phyloP scores from a whole-genome alignment of 2,888 invertebrate species.

The Cantharis rustica region DNA sequence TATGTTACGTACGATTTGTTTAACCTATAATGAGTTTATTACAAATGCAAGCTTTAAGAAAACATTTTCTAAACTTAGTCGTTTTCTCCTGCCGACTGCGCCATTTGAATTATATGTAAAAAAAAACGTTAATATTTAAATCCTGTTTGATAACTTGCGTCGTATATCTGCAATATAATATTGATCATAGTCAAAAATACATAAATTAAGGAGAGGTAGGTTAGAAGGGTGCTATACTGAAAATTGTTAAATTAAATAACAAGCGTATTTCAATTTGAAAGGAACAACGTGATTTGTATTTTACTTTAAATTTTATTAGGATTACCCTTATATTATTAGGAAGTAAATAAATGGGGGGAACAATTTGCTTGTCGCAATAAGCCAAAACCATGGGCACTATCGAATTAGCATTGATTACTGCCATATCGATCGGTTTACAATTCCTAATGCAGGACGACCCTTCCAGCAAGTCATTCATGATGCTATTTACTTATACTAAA shows the following conservation, averaged over 20 bases:
- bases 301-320: conserved; percentile 33
- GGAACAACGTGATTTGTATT: conserved; percentile 13
- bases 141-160: background rate
- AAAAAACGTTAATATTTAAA: background rate
- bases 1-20: background rate
- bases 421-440: conserved; percentile 37
- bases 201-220: background rate
- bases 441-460: conserved; percentile 21
- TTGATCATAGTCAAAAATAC: background rate
- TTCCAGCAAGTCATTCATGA: conserved; percentile 23
- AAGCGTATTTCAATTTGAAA: background rate
- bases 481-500: conserved; percentile 23
- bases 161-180: background rate
- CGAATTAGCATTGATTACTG: conserved; percentile 52
- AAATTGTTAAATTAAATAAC: conserved; percentile 1
- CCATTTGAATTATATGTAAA: background rate
- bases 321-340: conserved; percentile 39
- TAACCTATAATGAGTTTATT: background rate
- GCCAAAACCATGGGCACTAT: conserved; percentile 44
- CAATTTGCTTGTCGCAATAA: conserved; percentile 30
- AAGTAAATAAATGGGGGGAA: conserved; percentile 35
- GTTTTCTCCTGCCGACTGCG: background rate
- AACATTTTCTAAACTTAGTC: background rate
- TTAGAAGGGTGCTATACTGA: conserved; percentile 6
- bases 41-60: background rate